Percentiles rank a stretch among this genome's conserved stretches.
Conservation (phyloP, 2,888 invertebrate species). For the Dexiosoma caninum region DNA sequence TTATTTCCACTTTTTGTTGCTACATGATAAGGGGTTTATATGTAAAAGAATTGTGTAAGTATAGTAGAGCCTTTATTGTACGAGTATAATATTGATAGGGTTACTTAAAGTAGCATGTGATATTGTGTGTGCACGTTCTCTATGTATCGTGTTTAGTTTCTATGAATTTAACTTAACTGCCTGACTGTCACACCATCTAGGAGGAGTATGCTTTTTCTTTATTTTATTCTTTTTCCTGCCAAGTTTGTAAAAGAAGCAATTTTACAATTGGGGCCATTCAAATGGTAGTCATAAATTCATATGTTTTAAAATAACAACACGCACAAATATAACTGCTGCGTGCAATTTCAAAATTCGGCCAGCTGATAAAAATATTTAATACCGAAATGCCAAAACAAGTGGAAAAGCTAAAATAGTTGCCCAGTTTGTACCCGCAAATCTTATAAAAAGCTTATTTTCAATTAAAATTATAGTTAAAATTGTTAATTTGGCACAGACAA, state of each 20-base stretch:
- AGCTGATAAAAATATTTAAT: no score
- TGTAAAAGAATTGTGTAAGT: not conserved
- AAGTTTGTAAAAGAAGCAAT: constrained; percentile 5
- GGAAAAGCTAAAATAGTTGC: no score
- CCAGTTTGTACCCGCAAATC: no score
- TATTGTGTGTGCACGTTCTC: constrained; percentile 27
- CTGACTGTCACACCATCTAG: not conserved
- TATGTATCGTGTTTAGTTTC: constrained; percentile 11
- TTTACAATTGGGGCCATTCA: no score
- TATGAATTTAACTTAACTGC: not conserved
- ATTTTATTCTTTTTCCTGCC: not conserved
- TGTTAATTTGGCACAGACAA: no score
- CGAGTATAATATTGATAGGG: constrained; percentile 12
- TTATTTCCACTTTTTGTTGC: not conserved
- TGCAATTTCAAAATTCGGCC: no score
- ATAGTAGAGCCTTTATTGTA: not conserved
- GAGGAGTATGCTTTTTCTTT: not conserved
- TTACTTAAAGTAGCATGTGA: constrained; percentile 50
- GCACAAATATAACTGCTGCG: no score
- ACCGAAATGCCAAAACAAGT: no score
- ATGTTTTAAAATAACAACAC: no score
- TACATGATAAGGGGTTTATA: not conserved
- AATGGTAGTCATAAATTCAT: no score
- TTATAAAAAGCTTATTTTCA: no score
- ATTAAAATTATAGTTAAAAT: no score